phyloP scores from a whole-genome alignment of 1,140 invertebrate species.

The Drosophila lacteicornis region DNA sequence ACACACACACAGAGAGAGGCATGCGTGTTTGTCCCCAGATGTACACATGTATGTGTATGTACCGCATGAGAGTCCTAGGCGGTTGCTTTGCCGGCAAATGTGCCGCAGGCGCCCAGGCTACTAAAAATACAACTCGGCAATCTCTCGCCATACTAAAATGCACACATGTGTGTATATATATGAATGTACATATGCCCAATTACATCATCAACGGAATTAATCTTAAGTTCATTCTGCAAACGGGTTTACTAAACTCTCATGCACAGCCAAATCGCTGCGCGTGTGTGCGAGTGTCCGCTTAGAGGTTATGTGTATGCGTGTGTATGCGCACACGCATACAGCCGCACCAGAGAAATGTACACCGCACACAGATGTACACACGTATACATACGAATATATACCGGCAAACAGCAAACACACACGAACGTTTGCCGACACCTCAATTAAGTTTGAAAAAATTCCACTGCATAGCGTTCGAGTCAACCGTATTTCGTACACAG shows the following conservation, averaged over 20 bases:
- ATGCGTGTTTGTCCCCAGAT: constrained; percentile 3
- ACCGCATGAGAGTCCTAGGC: neutral
- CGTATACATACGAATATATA: constrained; percentile 18
- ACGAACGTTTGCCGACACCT: constrained; percentile 29
- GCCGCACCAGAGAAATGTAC: constrained; percentile 9
- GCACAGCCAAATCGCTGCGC: constrained; percentile 12
- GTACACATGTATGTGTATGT: neutral
- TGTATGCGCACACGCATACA: constrained; percentile 19
- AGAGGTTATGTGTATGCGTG: constrained; percentile 49
- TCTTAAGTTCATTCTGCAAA: constrained; percentile 64
- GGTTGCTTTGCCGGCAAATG: constrained; percentile 21
- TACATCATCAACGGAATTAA: constrained; percentile 71
- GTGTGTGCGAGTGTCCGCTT: constrained; percentile 23
- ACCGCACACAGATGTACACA: neutral
- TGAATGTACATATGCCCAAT: constrained; percentile 54
- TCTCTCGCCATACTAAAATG: neutral
- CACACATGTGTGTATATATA: constrained; percentile 2
- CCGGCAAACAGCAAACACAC: constrained; percentile 26
- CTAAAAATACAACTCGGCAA: constrained; percentile 19
- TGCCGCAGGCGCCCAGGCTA: constrained; percentile 16
- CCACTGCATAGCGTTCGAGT: constrained; percentile 15
- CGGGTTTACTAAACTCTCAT: constrained; percentile 66
- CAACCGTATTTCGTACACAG: constrained; percentile 4
- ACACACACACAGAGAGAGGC: neutral
- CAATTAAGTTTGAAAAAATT: constrained; percentile 40